phyloP scores from a whole-genome alignment of 2,888 invertebrate species.

The Cephus sareptanus region DNA sequence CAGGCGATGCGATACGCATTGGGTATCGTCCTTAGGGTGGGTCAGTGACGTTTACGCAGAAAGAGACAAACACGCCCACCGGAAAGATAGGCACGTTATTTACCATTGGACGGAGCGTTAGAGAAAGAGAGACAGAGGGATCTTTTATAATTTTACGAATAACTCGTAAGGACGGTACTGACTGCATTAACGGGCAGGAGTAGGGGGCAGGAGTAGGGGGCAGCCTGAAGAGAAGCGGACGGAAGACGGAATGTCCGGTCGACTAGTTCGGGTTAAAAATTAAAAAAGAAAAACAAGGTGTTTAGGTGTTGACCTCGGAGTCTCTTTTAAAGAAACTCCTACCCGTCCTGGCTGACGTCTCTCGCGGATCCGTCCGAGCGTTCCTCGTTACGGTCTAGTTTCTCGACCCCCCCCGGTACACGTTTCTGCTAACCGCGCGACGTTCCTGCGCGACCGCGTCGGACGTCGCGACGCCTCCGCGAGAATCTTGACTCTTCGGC shows the following conservation, averaged over 20 bases:
- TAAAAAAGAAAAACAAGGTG: neutral
- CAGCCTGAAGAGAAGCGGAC: neutral
- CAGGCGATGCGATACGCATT: neutral
- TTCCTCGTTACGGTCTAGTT: constrained; percentile 54
- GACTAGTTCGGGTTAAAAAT: neutral
- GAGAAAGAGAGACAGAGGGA: neutral
- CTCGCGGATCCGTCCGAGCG: neutral
- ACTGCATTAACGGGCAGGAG: neutral
- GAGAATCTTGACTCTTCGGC: constrained; percentile 11
- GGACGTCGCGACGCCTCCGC: neutral
- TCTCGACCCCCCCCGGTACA: constrained; percentile 22
- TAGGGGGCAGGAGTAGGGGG: neutral
- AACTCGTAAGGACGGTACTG: neutral
- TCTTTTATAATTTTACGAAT: neutral
- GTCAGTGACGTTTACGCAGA: neutral
- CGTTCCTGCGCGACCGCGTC: neutral
- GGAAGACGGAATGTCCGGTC: neutral
- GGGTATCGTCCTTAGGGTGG: neutral
- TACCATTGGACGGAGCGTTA: neutral
- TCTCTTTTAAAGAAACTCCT: neutral
- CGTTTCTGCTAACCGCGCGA: neutral
- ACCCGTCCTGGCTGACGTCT: neutral
- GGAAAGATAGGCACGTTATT: neutral
- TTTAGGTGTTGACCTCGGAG: too few relatives aligned
- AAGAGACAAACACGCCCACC: neutral